Evolutionary conservation across 2,113 vertebrate genomes (phyloP), one percentile per base, ranked within the genome.

Genomic region (Percina caprodes): DNA sequence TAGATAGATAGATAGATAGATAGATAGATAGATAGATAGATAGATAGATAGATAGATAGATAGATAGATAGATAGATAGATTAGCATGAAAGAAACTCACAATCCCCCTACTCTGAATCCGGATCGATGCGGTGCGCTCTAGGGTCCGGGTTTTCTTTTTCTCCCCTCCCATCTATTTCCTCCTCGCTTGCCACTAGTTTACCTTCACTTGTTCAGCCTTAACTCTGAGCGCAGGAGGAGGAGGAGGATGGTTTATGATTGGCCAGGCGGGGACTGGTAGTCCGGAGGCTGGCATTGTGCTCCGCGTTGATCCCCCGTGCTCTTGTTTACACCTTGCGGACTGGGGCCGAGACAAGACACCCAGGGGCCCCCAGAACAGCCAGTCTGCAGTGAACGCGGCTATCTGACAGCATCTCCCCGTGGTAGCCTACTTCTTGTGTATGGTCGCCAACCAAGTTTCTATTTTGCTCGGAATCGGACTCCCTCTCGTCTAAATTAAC

Each of bases 251-350:
- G 73, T 83, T 51, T 85, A 59, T 93, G 94, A 95, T 95, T 95
- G 95, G 95, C 90, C 92, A 84, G 89, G 77, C 87, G 79, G 88
- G 90, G 84, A 71, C 90, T 90, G 90, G 85, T 90, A 86, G 93
- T 90, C 89, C 83, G 80, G 92, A 92, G 91, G 87, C 87, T 94
- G 90, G 91, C 87, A 63, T 74, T 90, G 89, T 72, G 88, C 74
- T 87, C 83, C 55, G 85, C 77, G 90, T 77, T 85, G 76, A 81
- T 89, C 89, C 83, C 49, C 86, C 77, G 92, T 91, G 90, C 90
- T 84, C 90, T 86, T 94, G 94, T 95, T 95, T 94, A 94, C 94
- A 94, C 92, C 91, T 92, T 90, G 80, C 83, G 86, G 87, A 85
- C 83, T 2, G 39, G 83, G 80, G 80, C 80, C 77, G 45, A 70